Evolutionary conservation across 1,140 invertebrate species (phyloP).

Genomic region (Anoplolepis gracilipes): DNA sequence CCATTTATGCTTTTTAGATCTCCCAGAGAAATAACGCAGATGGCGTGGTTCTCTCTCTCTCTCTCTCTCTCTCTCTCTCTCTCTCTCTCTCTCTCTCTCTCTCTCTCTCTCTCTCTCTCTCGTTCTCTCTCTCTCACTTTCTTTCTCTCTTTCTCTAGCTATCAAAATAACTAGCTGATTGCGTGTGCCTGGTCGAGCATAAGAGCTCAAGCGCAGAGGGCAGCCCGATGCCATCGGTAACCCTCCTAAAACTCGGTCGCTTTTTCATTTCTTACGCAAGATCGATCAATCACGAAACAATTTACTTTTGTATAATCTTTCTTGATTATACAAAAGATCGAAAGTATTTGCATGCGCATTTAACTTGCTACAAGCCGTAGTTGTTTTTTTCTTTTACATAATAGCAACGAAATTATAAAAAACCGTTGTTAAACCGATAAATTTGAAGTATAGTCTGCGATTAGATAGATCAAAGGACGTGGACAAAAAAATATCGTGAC

Average conservation of each 20-base stretch:
- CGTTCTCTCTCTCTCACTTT: neutral
- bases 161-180: slow-evolving; percentile 75
- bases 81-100: neutral
- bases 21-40: slow-evolving; percentile 64
- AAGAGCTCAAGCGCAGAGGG: slow-evolving; percentile 38
- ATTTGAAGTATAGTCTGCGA: neutral
- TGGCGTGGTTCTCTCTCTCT: slow-evolving; percentile 35
- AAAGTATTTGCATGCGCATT: slow-evolving; percentile 7
- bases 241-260: slow-evolving; percentile 42
- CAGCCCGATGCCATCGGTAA: slow-evolving; percentile 44
- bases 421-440: neutral
- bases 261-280: slow-evolving; percentile 57
- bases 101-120: neutral
- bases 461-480: slow-evolving; percentile 7
- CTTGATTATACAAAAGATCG: slow-evolving; percentile 10
- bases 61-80: neutral
- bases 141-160: slow-evolving; percentile 6
- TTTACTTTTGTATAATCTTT: neutral
- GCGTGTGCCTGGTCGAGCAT: slow-evolving; percentile 62
- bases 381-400: neutral
- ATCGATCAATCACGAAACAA: slow-evolving; percentile 33
- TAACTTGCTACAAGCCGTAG: neutral
- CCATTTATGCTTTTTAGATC: slow-evolving; percentile 47
- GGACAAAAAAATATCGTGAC: neutral
- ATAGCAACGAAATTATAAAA: neutral